Base-by-base conservation (phyloP, 2,888 invertebrate species). In the Perizoma flavofasciatum region DNA sequence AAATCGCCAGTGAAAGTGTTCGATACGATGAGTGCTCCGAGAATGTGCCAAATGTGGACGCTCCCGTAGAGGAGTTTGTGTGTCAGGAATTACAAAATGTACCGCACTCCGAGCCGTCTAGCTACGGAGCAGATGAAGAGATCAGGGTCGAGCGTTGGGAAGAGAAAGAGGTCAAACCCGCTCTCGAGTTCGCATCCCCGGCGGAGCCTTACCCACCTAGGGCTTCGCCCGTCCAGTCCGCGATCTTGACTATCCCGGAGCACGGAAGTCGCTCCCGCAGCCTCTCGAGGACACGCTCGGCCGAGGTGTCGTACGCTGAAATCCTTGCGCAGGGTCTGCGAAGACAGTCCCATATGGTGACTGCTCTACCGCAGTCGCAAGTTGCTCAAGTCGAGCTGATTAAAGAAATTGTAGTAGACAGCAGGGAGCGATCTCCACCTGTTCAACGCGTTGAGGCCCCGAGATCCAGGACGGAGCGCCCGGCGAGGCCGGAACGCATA, bases 271-370 rank as follows among this genome's bases (percentile, higher is more conserved):
- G 85, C 58, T 75, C 82, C 39, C 62, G 72, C 1, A 89, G 89
- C 65, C 85, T 87, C 4, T 70, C 75, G 4, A 62, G 72, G 4
- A 79, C 72, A 59, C 81, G 82, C 35, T 96, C 72, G 87, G 95
- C 78, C 93, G 96, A 93, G 65, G 92, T 95, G 72, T 95, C 96
- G 0, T 96, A 96, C 77, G 96, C 95, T 4, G 94, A 95, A 85
- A 95, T 95, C 76, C 87, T 96, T 71, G 94, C 95, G 44, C 94
- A 95, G 65, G 95, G 95, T 40, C 89, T 95, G 46, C 85, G 86
- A 9, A 87, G 81, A 61, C 87, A 85, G 57, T 68, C 79, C 0
- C 79, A 74, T 55, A 73, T 72, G 41, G 74, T 87, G 52, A 78
- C 77, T 6, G 65, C 79, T 11, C 73, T 87, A 65, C 87, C 89